These are phyloP conservation scores for Iguana delicatissima DNA, from an alignment of 2,797 vertebrate genomes.

Conservation along the genomic window DNA sequence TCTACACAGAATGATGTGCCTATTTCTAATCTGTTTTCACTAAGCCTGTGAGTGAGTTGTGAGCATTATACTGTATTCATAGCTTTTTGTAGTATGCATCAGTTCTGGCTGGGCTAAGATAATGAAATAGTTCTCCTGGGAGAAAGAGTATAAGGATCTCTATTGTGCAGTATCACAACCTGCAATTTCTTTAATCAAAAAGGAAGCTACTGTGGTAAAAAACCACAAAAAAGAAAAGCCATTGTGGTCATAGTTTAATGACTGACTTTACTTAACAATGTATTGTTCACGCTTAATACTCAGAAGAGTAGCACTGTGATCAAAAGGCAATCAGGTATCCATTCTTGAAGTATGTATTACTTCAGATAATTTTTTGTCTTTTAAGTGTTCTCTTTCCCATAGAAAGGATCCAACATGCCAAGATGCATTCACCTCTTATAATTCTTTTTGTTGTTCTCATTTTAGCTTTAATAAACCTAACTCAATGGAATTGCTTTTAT, in stretches of 20 bases:
- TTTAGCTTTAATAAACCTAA: conserved; percentile 52
- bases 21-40: neutral
- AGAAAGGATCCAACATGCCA: neutral
- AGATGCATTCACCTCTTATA: neutral
- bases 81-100: neutral
- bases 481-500: conserved; percentile 33
- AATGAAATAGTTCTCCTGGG: neutral
- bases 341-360: neutral
- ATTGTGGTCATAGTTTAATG: neutral
- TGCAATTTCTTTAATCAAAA: neutral
- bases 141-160: neutral
- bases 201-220: neutral
- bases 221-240: too few relatives aligned
- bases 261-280: neutral
- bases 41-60: neutral
- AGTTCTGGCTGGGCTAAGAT: neutral
- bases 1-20: neutral
- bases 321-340: neutral
- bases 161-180: too few relatives aligned
- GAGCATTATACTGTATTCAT: neutral
- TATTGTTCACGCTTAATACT: neutral
- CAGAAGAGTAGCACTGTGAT: neutral
- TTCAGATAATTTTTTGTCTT: neutral
- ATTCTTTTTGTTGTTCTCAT: neutral
- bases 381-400: neutral